A percentile compares a stretch with the other conserved stretches of the same genome.
Conservation (phyloP, 2,888 invertebrate species). For the Clitarchus hookeri region DNA sequence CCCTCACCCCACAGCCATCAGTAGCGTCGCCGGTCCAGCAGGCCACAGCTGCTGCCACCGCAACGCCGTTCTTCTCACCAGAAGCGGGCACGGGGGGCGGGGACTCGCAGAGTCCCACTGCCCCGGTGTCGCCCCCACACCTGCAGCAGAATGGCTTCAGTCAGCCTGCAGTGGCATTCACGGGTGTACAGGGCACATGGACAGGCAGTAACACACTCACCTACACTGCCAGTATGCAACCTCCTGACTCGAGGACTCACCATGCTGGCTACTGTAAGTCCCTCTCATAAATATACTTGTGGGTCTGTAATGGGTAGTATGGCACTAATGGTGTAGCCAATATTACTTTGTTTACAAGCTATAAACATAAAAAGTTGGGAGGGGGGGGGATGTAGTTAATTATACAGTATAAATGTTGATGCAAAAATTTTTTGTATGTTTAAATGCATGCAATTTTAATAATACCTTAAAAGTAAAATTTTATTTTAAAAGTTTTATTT, state of each 20-base stretch:
- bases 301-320: no score
- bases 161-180: conserved; percentile 32
- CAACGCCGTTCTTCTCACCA: conserved; percentile 31
- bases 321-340: no score
- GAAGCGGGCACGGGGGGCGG: conserved; percentile 29
- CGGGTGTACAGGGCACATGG: conserved; percentile 72
- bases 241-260: conserved; percentile 69
- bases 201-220: conserved; percentile 89
- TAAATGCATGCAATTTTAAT: no score
- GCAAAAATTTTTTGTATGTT: no score
- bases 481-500: no score
- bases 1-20: conserved; percentile 46
- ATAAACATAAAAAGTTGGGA: no score
- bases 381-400: no score
- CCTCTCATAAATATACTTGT: background rate
- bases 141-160: conserved; percentile 40
- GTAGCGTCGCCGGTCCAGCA: conserved; percentile 34
- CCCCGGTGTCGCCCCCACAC: conserved; percentile 48
- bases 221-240: conserved; percentile 88
- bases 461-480: no score
- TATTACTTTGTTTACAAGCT: no score
- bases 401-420: no score
- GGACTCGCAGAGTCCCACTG: conserved; percentile 38
- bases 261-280: conserved; percentile 67
- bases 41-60: conserved; percentile 49